phyloP scores from a whole-genome alignment of 2,113 vertebrate genomes.

The Ptilonorhynchus violaceus region DNA sequence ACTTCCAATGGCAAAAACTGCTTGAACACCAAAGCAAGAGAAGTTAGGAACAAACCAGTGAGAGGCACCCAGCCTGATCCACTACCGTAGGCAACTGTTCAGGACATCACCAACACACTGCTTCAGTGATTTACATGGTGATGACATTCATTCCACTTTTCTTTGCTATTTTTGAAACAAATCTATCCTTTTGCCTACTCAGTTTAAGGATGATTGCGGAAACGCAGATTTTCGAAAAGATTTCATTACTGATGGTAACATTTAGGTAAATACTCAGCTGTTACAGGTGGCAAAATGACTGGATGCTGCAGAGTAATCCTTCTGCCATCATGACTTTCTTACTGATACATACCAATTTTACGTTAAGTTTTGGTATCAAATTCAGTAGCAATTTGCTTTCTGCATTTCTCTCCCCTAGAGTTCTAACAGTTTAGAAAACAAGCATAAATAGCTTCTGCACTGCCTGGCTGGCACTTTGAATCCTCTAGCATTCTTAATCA shows the following conservation, averaged over 20 bases:
- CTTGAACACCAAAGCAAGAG: background rate
- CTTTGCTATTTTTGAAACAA: background rate
- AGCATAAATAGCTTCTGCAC: background rate
- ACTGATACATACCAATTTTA: background rate
- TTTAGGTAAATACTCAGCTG: background rate
- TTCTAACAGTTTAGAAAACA: background rate
- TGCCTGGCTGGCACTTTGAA: background rate
- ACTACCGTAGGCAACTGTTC: background rate
- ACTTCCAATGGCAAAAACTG: background rate
- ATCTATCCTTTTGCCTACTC: background rate
- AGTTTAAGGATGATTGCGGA: background rate
- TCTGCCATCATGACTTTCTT: background rate
- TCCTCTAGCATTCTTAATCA: background rate
- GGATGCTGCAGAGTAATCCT: background rate
- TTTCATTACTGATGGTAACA: background rate
- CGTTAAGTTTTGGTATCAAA: background rate
- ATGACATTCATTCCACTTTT: background rate
- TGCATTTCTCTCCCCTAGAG: background rate
- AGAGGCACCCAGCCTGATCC: background rate
- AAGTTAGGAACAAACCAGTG: background rate
- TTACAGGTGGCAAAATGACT: background rate
- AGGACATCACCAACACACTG: background rate
- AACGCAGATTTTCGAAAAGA: background rate
- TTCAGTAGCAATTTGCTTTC: background rate
- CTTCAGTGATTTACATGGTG: background rate